These are phyloP conservation scores for Centropus unirufus DNA, from an alignment of 2,113 vertebrate genomes.

Conservation along the genomic window DNA sequence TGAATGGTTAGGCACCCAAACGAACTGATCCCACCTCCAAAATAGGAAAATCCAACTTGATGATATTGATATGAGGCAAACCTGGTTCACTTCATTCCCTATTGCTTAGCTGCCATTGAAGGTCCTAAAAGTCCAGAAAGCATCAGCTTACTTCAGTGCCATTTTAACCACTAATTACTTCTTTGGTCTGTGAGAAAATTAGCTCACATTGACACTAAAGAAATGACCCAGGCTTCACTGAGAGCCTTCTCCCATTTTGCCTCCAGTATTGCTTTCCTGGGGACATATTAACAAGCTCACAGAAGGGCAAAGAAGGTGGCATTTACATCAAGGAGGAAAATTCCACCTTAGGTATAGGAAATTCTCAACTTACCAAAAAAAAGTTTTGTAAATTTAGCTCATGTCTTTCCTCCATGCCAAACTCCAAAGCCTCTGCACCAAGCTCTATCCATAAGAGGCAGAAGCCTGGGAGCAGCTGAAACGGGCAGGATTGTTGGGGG, in stretches of 20 bases:
- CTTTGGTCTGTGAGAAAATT: neutral
- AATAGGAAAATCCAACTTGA: neutral
- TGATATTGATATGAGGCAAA: neutral
- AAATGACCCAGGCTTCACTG: neutral
- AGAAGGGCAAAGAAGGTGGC: neutral
- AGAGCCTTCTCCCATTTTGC: neutral
- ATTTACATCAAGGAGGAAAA: neutral
- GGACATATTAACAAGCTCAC: neutral
- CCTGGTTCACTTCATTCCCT: neutral
- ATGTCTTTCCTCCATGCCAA: fast-evolving
- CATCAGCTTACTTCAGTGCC: neutral
- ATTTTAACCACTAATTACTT: neutral
- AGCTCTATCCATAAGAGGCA: neutral
- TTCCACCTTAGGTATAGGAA: neutral
- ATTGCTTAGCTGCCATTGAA: neutral
- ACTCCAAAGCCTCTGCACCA: neutral
- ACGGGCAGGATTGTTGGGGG: neutral
- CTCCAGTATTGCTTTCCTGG: neutral
- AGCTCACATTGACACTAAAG: neutral
- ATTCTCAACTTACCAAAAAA: neutral
- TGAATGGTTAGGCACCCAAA: neutral
- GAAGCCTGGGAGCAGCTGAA: neutral
- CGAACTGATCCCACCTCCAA: neutral
- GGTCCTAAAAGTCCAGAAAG: neutral
- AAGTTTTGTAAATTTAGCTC: neutral